Conservation (phyloP, 2,113 vertebrate species). For the Tyto alba region DNA sequence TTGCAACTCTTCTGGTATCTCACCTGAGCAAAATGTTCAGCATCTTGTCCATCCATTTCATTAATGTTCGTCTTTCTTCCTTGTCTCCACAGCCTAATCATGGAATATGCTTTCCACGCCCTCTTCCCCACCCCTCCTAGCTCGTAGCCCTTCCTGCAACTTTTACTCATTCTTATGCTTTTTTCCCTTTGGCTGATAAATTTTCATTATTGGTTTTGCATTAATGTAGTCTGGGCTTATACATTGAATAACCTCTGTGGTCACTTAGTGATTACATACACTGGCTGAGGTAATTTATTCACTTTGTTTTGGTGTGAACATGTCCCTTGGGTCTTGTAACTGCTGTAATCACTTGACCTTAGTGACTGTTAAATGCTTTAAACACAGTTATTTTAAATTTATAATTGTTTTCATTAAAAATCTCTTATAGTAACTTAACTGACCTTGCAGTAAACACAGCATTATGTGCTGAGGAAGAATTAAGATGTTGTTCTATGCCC, state of each 20-base stretch:
- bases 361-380: constrained; percentile 80
- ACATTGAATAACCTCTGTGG: constrained; percentile 76
- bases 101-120: background rate
- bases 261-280: constrained; percentile 77
- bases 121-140: background rate
- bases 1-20: background rate
- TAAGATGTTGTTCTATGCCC: constrained; percentile 51
- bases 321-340: constrained; percentile 80
- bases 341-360: constrained; percentile 82
- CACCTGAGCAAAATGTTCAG: background rate
- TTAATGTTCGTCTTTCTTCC: background rate
- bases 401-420: constrained; percentile 86
- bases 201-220: constrained; percentile 77
- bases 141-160: background rate
- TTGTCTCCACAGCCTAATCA: background rate
- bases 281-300: constrained; percentile 81
- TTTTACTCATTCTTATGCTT: background rate
- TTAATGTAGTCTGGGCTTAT: constrained; percentile 68
- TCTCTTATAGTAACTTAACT: constrained; percentile 70
- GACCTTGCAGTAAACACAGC: constrained; percentile 70
- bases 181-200: constrained; percentile 53
- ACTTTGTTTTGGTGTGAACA: constrained; percentile 84
- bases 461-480: constrained; percentile 26
- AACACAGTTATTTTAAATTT: constrained; percentile 84
- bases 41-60: background rate